A percentile compares a stretch with the other conserved stretches of the same genome.
phyloP scores from a whole-genome alignment of 2,797 vertebrate genomes.

The Epinephelus malabaricus region DNA sequence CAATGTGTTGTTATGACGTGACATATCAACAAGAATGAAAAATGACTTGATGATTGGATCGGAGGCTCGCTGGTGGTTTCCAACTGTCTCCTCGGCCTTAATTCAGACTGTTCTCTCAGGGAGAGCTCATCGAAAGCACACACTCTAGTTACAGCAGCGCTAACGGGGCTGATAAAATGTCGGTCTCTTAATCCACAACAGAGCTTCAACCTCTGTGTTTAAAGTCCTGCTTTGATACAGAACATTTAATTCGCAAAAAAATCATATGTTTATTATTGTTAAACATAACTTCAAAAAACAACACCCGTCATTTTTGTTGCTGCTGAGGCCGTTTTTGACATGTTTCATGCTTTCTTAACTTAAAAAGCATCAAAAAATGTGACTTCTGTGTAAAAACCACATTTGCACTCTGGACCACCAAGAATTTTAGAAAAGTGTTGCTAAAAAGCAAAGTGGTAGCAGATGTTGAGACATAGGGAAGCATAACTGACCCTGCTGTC shows the following conservation, averaged over 20 bases:
- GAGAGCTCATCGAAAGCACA: too few species aligned
- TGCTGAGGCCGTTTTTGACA: not conserved
- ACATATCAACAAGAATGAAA: slow-evolving; percentile 4
- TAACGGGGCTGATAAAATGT: not conserved
- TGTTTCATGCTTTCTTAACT: not conserved
- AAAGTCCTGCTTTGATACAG: not conserved
- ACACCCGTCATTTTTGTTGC: not conserved
- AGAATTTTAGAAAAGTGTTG: too few species aligned
- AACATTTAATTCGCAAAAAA: not conserved
- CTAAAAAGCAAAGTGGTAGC: not conserved
- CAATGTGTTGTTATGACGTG: slow-evolving; percentile 28
- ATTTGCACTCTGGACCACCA: too few species aligned
- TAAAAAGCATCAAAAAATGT: too few species aligned
- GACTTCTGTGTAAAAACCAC: not conserved
- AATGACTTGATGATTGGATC: not conserved
- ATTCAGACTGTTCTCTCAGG: not conserved
- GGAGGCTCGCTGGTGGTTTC: not conserved
- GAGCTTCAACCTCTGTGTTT: not conserved
- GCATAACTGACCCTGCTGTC: too few species aligned
- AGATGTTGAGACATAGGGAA: too few species aligned
- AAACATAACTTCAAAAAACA: not conserved
- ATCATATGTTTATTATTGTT: not conserved
- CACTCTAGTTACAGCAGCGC: not conserved
- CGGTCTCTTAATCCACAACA: not conserved
- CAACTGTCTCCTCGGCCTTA: not conserved